Conservation (phyloP, 2,113 vertebrate genomes). For the Sarotherodon lohbergeri region DNA sequence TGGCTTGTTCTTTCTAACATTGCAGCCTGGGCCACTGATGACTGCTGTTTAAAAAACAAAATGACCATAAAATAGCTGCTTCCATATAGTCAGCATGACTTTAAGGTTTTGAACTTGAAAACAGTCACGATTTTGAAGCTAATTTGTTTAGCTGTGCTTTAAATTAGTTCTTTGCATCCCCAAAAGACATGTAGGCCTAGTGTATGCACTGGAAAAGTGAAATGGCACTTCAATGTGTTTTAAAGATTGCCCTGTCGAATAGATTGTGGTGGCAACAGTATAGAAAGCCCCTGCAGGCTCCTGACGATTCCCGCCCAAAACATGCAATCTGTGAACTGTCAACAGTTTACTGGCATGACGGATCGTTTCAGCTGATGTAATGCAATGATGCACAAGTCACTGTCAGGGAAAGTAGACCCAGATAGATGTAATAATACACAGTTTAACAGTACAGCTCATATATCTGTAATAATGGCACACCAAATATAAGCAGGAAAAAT, state of each 20-base stretch:
- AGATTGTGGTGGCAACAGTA: not conserved
- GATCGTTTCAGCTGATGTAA: slow-evolving; percentile 10
- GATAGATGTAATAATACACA: not conserved
- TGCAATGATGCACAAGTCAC: not conserved
- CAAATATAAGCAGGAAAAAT: not conserved
- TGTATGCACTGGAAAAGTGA: not conserved
- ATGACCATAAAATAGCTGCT: not conserved
- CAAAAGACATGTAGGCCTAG: not conserved
- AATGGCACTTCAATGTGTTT: not conserved
- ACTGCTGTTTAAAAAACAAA: not conserved
- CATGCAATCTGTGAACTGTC: slow-evolving; percentile 17
- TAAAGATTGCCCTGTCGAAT: not conserved
- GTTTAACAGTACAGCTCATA: not conserved
- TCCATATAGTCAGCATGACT: not conserved
- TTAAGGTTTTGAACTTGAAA: not conserved
- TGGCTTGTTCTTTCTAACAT: not conserved
- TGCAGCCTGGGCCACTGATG: not conserved
- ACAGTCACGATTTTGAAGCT: not conserved
- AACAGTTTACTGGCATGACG: not conserved
- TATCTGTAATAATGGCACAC: not conserved
- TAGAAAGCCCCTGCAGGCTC: not conserved
- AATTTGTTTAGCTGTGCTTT: not conserved
- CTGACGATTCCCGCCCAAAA: slow-evolving; percentile 1
- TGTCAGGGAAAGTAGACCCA: not conserved
- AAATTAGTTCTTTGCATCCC: not conserved